phyloP scores from a whole-genome alignment of 2,888 invertebrate species.

The Phragmatobia fuliginosa region DNA sequence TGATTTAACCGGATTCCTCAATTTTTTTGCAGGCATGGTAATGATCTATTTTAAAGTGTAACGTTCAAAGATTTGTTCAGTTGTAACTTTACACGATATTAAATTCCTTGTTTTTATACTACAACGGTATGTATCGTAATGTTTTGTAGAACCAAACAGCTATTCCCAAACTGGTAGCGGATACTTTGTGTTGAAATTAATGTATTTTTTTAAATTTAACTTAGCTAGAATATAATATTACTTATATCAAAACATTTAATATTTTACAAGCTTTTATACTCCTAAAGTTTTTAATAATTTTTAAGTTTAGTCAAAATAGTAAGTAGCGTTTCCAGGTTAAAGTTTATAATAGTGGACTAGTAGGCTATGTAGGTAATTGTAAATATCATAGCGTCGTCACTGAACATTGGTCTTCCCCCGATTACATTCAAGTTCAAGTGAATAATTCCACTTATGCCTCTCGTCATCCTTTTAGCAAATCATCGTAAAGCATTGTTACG shows the following conservation, averaged over 20 bases:
- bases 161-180: not conserved
- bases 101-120: constrained; percentile 19
- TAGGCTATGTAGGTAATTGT: not conserved
- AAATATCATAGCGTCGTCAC: not conserved
- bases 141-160: not conserved
- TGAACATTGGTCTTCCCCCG: not conserved
- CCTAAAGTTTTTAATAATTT: no score
- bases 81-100: constrained; percentile 24
- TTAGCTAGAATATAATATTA: no score
- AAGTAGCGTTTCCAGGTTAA: not conserved
- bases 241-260: no score
- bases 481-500: constrained; percentile 43
- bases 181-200: not conserved
- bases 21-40: constrained; percentile 28
- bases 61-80: constrained; percentile 20
- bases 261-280: no score
- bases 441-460: not conserved
- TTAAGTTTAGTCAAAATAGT: not conserved
- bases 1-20: constrained; percentile 38
- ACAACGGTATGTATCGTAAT: not conserved
- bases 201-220: no score
- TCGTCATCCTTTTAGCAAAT: constrained; percentile 36
- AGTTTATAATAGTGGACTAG: not conserved
- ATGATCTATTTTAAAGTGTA: constrained; percentile 31
- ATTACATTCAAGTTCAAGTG: constrained; percentile 15